A percentile compares a stretch with the other conserved stretches of the same genome.
Evolutionary conservation across 1,140 invertebrate species (phyloP).

Genomic region (Lineus longissimus): DNA sequence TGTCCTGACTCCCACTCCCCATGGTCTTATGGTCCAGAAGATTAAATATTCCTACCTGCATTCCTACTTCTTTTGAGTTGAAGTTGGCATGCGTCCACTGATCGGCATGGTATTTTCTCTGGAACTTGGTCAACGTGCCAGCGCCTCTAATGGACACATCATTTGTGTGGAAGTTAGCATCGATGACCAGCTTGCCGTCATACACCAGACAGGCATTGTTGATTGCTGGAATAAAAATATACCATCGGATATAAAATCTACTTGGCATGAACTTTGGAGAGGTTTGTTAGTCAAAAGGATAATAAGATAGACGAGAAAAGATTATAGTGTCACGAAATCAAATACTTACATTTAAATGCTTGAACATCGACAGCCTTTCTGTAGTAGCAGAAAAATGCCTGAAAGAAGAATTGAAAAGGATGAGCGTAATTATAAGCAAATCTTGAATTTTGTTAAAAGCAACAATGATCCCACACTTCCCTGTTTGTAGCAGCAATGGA

Average conservation of each 20-base stretch:
- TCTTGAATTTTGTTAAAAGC: too few relatives aligned
- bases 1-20: too few relatives aligned
- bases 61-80: slow-evolving; percentile 53
- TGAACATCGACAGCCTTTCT: slow-evolving; percentile 43
- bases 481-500: too few relatives aligned
- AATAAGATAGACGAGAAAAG: too few relatives aligned
- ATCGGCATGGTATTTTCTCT: slow-evolving; percentile 51
- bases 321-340: too few relatives aligned
- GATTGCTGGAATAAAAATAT: slow-evolving; percentile 64
- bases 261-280: not conserved
- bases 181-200: slow-evolving; percentile 68
- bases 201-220: slow-evolving; percentile 66
- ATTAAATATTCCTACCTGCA: slow-evolving; percentile 30
- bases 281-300: not conserved
- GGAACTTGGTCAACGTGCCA: slow-evolving; percentile 62
- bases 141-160: slow-evolving; percentile 67
- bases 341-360: slow-evolving; percentile 46
- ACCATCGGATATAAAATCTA: too few relatives aligned
- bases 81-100: slow-evolving; percentile 53
- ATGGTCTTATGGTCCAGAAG: too few relatives aligned
- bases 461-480: too few relatives aligned
- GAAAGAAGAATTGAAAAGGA: slow-evolving; percentile 15
- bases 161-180: slow-evolving; percentile 65
- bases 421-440: too few relatives aligned
- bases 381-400: slow-evolving; percentile 47